These are phyloP conservation scores for Nymphalis io DNA, from an alignment of 1,140 invertebrate species.

Conservation along the genomic window DNA sequence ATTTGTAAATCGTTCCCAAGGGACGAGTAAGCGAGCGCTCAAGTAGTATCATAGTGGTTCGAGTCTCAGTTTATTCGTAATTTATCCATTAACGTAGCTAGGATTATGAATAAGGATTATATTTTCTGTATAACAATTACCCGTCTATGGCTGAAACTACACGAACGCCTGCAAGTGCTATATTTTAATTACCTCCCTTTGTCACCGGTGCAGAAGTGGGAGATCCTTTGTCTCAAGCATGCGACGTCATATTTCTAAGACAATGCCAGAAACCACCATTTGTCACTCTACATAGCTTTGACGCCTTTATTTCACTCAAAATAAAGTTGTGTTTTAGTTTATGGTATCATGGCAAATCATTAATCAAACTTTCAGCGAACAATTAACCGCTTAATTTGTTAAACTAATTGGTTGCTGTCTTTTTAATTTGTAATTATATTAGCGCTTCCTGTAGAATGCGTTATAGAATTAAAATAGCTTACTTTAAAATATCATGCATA, in stretches of 20 bases:
- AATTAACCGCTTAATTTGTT: conserved; percentile 25
- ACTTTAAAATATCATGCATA: too few species aligned
- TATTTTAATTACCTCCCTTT: conserved; percentile 31
- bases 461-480: neutral
- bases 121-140: neutral
- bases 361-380: conserved; percentile 23
- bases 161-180: conserved; percentile 16
- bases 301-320: conserved; percentile 28
- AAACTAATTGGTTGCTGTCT: conserved; percentile 20
- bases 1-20: too few species aligned
- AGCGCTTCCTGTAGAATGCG: neutral
- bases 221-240: conserved; percentile 22
- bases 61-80: neutral
- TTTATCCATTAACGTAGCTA: neutral
- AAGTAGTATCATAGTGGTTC: too few species aligned
- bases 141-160: conserved; percentile 2
- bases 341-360: conserved; percentile 7
- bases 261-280: conserved; percentile 27
- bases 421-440: neutral
- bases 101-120: neutral
- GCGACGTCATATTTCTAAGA: conserved; percentile 33
- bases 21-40: too few species aligned
- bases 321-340: conserved; percentile 28
- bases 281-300: conserved; percentile 16
- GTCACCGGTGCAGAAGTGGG: conserved; percentile 21